Conservation (phyloP, 2,797 vertebrate genomes). For the Tadarida brasiliensis region DNA sequence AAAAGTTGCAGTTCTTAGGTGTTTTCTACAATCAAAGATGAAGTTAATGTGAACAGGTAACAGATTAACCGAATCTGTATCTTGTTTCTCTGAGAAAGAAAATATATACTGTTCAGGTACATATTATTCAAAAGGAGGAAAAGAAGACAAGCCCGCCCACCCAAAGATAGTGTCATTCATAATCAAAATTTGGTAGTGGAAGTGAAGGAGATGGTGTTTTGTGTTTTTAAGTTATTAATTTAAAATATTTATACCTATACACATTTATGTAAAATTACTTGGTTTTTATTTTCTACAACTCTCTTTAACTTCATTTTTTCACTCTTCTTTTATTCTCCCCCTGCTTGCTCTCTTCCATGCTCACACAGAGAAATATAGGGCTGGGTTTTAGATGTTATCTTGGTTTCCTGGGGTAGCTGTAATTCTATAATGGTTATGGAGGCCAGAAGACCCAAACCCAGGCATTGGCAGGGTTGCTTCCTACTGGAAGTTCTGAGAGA, state of each 20-base stretch:
- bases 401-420: background rate
- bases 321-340: background rate
- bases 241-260: background rate
- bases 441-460: background rate
- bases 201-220: background rate
- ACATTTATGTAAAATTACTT: background rate
- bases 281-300: background rate
- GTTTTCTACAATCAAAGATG: background rate
- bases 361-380: background rate
- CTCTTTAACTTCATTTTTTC: background rate
- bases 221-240: background rate
- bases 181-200: background rate
- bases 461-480: background rate
- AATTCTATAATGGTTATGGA: background rate
- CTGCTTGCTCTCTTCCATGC: background rate
- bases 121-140: background rate
- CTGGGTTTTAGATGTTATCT: background rate
- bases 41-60: background rate
- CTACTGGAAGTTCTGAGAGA: background rate
- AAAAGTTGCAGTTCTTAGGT: background rate
- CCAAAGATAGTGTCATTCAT: background rate
- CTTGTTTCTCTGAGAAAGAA: background rate
- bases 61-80: background rate
- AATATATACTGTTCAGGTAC: background rate
- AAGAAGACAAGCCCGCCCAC: background rate